phyloP scores from a whole-genome alignment of 2,797 vertebrate genomes.

The Sparidentex hasta region DNA sequence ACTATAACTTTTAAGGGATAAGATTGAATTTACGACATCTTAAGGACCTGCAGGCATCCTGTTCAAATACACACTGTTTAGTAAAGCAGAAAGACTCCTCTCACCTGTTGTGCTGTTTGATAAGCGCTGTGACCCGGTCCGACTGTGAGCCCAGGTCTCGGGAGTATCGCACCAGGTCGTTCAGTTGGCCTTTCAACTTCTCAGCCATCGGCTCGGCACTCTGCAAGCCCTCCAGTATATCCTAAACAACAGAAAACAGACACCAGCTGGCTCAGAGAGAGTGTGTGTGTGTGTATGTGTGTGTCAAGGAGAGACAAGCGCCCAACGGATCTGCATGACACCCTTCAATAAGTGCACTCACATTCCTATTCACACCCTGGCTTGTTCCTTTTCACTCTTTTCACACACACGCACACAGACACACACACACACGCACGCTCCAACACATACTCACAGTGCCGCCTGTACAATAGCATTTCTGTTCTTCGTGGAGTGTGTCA shows the following conservation, averaged over 20 bases:
- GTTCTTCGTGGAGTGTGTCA: conserved; percentile 79
- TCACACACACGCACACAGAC: conserved; percentile 26
- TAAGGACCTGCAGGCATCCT: no score
- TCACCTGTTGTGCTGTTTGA: conserved; percentile 98
- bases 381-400: conserved; percentile 54
- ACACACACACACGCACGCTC: conserved; percentile 42
- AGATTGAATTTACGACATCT: no score
- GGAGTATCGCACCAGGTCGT: conserved; percentile 95
- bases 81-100: conserved; percentile 24
- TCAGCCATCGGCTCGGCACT: conserved; percentile 93
- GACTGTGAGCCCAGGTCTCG: conserved; percentile 92
- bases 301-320: conserved; percentile 57
- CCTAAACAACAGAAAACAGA: conserved; percentile 83
- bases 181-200: conserved; percentile 93
- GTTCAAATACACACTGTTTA: neutral
- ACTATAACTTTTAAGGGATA: no score
- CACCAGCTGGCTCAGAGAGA: conserved; percentile 54
- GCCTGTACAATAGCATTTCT: conserved; percentile 86
- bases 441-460: conserved; percentile 79
- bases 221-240: conserved; percentile 89
- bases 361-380: conserved; percentile 73
- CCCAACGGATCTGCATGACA: conserved; percentile 70
- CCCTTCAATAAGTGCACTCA: conserved; percentile 64
- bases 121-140: conserved; percentile 92
- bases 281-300: conserved; percentile 20